Conservation (phyloP, 2,888 invertebrate genomes). For the Lasius fuliginosus region DNA sequence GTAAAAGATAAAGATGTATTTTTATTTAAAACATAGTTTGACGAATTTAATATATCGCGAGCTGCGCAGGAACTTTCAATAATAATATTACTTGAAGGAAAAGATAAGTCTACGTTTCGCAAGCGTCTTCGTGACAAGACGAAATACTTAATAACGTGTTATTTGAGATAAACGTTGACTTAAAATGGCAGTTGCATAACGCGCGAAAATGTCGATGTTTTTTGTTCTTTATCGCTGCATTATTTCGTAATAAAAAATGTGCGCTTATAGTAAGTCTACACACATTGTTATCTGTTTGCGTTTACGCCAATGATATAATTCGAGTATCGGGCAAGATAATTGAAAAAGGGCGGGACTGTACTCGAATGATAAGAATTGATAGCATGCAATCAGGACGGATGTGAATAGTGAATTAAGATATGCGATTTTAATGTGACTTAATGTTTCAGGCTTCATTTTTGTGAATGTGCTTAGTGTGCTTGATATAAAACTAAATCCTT, state of each 20-base stretch:
- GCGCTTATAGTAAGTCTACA: background rate
- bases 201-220: background rate
- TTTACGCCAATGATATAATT: background rate
- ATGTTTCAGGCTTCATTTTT: background rate
- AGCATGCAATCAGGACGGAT: background rate
- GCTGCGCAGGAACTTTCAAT: background rate
- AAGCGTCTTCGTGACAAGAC: background rate
- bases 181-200: background rate
- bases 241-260: background rate
- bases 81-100: background rate
- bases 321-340: background rate
- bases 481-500: background rate
- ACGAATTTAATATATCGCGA: background rate
- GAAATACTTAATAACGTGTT: background rate
- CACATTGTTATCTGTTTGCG: background rate
- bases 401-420: background rate
- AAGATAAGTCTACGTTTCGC: background rate
- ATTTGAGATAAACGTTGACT: conserved; percentile 3
- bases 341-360: background rate
- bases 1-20: background rate
- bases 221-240: background rate
- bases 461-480: background rate
- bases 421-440: conserved; percentile 19
- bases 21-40: background rate
- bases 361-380: conserved; percentile 12